Evolutionary conservation across 2,888 invertebrate species (phyloP).

Genomic region (Parelbella ahira): DNA sequence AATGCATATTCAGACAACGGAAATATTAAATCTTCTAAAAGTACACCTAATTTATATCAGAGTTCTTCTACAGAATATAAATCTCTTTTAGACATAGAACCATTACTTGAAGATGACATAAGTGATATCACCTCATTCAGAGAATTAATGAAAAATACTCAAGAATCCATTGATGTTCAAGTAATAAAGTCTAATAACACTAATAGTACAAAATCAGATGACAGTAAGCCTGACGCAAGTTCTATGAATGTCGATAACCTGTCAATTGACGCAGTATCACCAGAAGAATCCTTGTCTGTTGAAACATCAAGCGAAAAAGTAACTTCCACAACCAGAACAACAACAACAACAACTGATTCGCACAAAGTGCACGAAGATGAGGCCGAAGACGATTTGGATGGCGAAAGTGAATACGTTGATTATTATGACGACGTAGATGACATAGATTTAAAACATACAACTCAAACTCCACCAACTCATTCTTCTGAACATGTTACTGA

Average conservation of each 20-base stretch:
- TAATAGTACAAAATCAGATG: constrained; percentile 43
- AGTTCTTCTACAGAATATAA: constrained; percentile 71
- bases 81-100: constrained; percentile 77
- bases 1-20: constrained; percentile 43
- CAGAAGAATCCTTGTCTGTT: constrained; percentile 23
- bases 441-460: constrained; percentile 48
- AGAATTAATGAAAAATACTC: constrained; percentile 69
- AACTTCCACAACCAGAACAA: constrained; percentile 29
- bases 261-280: constrained; percentile 42
- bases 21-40: constrained; percentile 41
- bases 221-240: constrained; percentile 68
- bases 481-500: constrained; percentile 54
- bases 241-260: constrained; percentile 64
- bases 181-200: constrained; percentile 70
- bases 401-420: constrained; percentile 60
- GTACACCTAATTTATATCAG: constrained; percentile 43
- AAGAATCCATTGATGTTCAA: constrained; percentile 75
- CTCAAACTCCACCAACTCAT: constrained; percentile 37
- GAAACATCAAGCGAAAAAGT: constrained; percentile 26
- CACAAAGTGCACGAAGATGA: constrained; percentile 39
- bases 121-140: constrained; percentile 72
- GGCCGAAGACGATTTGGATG: constrained; percentile 49
- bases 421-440: constrained; percentile 67
- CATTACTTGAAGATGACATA: constrained; percentile 80
- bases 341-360: constrained; percentile 38